Conservation (phyloP, 2,113 vertebrate genomes). For the Orthonyx spaldingii region DNA sequence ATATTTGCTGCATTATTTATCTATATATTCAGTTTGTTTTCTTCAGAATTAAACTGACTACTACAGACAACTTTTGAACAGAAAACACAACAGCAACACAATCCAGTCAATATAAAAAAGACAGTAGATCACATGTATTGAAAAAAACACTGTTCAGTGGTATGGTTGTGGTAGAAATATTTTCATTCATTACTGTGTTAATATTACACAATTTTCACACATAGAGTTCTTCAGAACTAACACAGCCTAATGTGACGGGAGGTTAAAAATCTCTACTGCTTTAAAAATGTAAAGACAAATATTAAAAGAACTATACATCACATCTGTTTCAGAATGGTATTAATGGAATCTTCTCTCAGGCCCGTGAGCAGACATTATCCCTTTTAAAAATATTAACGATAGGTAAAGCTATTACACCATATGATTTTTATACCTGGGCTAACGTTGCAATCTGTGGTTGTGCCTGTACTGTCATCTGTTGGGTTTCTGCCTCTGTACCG, state of each 20-base stretch:
- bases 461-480: slow-evolving; percentile 88
- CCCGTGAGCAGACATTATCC: background rate
- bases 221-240: background rate
- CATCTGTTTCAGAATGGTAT: background rate
- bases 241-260: background rate
- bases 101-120: background rate
- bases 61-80: background rate
- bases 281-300: slow-evolving; percentile 9
- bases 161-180: background rate
- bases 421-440: slow-evolving; percentile 85
- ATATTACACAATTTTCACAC: background rate
- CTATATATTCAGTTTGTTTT: background rate
- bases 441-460: slow-evolving; percentile 89
- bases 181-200: background rate
- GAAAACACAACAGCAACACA: background rate
- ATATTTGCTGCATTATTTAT: background rate
- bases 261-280: background rate
- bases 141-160: background rate
- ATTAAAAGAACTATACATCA: background rate
- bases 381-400: slow-evolving; percentile 6
- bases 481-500: slow-evolving; percentile 91
- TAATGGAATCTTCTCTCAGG: background rate
- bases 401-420: slow-evolving; percentile 22
- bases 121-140: background rate
- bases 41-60: background rate